phyloP scores from a whole-genome alignment of 2,888 invertebrate species.

The Macaria liturata region DNA sequence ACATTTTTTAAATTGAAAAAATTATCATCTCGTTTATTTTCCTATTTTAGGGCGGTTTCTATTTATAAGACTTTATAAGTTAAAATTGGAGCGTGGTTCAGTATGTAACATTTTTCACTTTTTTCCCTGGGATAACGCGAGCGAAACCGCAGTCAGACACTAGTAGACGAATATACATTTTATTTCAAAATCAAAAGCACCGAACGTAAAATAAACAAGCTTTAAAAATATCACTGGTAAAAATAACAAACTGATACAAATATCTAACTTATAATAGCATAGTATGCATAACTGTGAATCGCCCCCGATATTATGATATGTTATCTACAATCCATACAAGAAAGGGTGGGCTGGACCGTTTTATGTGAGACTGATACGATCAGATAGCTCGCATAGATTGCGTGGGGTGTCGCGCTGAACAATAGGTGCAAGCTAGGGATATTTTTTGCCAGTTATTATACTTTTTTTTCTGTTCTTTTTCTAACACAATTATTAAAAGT shows the following conservation, averaged over 20 bases:
- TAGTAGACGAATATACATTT: too few relatives aligned
- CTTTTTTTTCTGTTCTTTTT: background rate
- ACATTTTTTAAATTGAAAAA: too few relatives aligned
- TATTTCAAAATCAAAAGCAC: too few relatives aligned
- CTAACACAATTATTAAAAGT: too few relatives aligned
- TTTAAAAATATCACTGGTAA: slow-evolving; percentile 9
- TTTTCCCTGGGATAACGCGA: too few relatives aligned
- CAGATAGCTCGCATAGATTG: slow-evolving; percentile 37
- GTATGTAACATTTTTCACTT: too few relatives aligned
- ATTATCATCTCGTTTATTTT: too few relatives aligned
- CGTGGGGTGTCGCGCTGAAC: slow-evolving; percentile 41
- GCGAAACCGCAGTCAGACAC: too few relatives aligned
- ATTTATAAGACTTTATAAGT: too few relatives aligned
- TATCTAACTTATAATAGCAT: background rate
- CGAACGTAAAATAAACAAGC: slow-evolving; percentile 8
- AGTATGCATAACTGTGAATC: slow-evolving; percentile 26
- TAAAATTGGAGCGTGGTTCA: too few relatives aligned
- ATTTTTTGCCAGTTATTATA: background rate
- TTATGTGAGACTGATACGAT: slow-evolving; percentile 20
- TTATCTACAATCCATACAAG: slow-evolving; percentile 50
- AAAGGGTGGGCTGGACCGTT: slow-evolving; percentile 45
- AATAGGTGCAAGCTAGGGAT: slow-evolving; percentile 25
- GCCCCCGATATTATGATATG: slow-evolving; percentile 30
- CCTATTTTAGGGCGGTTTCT: too few relatives aligned
- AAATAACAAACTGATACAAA: slow-evolving; percentile 5